phyloP scores from a whole-genome alignment of 2,113 vertebrate genomes.

The Barnardius zonarius region DNA sequence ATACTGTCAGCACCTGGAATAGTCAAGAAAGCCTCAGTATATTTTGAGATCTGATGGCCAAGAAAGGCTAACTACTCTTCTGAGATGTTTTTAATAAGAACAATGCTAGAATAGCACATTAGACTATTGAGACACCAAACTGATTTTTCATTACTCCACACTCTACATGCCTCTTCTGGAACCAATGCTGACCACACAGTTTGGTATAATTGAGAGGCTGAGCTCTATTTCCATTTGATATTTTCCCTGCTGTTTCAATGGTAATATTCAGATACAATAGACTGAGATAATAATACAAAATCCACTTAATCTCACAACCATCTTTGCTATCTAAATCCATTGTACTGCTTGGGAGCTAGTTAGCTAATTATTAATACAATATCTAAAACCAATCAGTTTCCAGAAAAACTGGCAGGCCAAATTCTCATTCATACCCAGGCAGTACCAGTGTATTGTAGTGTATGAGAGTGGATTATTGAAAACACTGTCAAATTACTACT shows the following conservation, averaged over 20 bases:
- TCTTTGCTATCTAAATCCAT: conserved; percentile 3
- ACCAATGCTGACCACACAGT: conserved; percentile 56
- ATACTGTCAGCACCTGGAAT: neutral
- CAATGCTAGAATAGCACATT: conserved; percentile 1
- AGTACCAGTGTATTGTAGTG: neutral
- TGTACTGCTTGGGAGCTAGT: neutral
- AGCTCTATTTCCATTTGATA: conserved; percentile 33
- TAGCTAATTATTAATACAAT: conserved; percentile 36
- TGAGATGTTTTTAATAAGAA: neutral
- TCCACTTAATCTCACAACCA: conserved; percentile 14
- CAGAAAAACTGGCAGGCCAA: conserved; percentile 6
- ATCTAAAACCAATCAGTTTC: conserved; percentile 42
- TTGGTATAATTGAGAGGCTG: conserved; percentile 15
- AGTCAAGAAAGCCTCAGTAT: neutral
- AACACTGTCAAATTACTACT: conserved; percentile 25
- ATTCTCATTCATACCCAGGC: neutral
- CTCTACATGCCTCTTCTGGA: conserved; percentile 59
- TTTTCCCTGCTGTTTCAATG: conserved; percentile 54
- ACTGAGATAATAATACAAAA: conserved; percentile 46
- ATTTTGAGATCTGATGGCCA: neutral
- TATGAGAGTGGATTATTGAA: neutral
- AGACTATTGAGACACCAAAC: conserved; percentile 61
- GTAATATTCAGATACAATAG: conserved; percentile 42
- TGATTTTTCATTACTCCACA: conserved; percentile 63
- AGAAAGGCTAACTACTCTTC: neutral